Base-by-base conservation (phyloP, 2,888 invertebrate genomes). In the Phoronis australis region DNA sequence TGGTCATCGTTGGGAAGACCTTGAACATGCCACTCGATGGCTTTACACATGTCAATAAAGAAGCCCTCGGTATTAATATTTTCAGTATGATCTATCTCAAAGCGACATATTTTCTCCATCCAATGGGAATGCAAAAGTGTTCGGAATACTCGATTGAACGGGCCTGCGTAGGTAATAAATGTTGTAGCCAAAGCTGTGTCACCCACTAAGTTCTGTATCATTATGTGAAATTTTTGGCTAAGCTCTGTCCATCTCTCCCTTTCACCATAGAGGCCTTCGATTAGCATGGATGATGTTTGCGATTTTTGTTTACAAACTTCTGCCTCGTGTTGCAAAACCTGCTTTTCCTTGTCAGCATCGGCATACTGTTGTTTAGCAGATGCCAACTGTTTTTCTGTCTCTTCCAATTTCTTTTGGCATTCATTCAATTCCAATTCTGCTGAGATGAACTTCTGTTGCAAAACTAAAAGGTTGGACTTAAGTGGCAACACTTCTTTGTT, bases 401-500 rank as follows among this genome's bases (percentile, higher is more conserved):
- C 66, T 51, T 64, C 64, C 35, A 69, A 51, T 37, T 56, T 53
- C 6, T 56, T 56, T 49, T 69, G 64, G 9, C 67, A 66, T 15
- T 37, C 47, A 35, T 52, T 49, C 47, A 68, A 51, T 38, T 69
- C 69, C 2, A 12, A 48, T 18, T 55, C 52, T 23, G 68, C 68
- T 12, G 42, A 35, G 4, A 40, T 47, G 18, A 68, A 52, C 27
- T 82, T 82, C 2, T 77, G 81, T 71, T 64, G 65, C 47, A 61
- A 62, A 20, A 59, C 51, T 4, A 60, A 60, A 26, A 68, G 55
- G 49, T 68, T 68, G 18, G 66, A 63, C 62, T n/a, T 95, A 3
- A 96, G 78, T 0, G 96, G 95, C 40, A 96, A 78, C 0, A 96
- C 96, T 80, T 95, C 94, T 77, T 91, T 92, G 77, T 96, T 96